phyloP scores from a whole-genome alignment of 2,888 invertebrate genomes.

The Drosophila mercatorum region DNA sequence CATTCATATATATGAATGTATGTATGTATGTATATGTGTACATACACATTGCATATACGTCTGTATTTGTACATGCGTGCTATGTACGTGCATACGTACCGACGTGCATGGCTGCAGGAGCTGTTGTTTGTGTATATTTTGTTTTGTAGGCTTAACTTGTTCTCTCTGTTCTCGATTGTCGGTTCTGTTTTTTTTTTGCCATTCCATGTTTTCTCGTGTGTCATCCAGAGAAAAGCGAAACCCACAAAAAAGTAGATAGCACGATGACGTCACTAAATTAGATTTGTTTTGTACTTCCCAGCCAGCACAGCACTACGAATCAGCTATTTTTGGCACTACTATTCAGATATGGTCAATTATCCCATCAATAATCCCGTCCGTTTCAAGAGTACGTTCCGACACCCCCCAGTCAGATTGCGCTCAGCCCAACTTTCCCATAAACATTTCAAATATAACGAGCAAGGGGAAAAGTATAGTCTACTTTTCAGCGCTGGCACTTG shows the following conservation, averaged over 20 bases:
- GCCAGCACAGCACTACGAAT: not conserved
- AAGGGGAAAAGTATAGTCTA: not conserved
- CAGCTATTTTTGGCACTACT: not conserved
- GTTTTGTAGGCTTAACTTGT: conserved; percentile 42
- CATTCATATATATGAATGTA: conserved; percentile 3
- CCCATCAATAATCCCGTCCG: not conserved
- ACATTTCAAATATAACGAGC: not conserved
- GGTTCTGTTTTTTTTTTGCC: not conserved
- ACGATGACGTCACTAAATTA: conserved; percentile 32
- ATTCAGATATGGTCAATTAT: not conserved
- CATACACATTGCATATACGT: not conserved
- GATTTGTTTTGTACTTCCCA: not conserved
- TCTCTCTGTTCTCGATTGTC: not conserved
- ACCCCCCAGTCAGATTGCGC: not conserved
- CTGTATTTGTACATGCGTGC: not conserved
- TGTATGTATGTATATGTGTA: not conserved
- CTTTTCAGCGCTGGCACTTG: not conserved
- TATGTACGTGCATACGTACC: not conserved
- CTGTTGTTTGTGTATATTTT: conserved; percentile 26
- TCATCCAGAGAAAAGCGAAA: conserved; percentile 6
- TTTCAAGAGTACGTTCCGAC: not conserved
- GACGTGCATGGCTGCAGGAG: not conserved
- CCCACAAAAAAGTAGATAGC: conserved; percentile 7
- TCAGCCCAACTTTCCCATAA: not conserved
- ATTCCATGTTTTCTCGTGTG: conserved; percentile 12